Evolutionary conservation across 2,797 vertebrate genomes (phyloP).

Genomic region (Melanogrammus aeglefinus): DNA sequence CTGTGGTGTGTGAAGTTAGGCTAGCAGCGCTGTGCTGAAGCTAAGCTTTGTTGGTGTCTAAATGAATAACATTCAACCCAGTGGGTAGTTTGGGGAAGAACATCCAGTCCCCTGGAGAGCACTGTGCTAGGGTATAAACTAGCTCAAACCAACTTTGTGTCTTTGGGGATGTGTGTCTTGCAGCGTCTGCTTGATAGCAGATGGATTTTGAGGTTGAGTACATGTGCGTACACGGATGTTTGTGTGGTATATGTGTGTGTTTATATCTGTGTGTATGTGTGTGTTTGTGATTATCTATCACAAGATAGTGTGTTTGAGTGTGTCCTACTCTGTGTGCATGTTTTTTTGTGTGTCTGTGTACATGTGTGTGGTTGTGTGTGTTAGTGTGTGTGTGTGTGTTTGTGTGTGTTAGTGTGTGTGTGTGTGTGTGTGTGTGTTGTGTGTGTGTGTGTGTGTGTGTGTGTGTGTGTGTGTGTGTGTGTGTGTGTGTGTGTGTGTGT

Average conservation of each 20-base stretch:
- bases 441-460: neutral
- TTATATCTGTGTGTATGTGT: conserved; percentile 27
- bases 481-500: conserved; percentile 38
- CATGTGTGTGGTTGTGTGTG: conserved; percentile 53
- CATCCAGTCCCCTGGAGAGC: conserved; percentile 23
- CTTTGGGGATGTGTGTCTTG: neutral
- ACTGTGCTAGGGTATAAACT: conserved; percentile 63
- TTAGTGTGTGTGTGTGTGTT: conserved; percentile 44
- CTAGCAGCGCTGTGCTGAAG: neutral
- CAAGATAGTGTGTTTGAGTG: neutral
- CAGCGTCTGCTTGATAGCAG: neutral
- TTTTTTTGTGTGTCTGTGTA: conserved; percentile 26
- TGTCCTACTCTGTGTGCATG: conserved; percentile 12
- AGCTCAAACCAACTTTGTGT: neutral
- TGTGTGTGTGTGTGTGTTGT: neutral
- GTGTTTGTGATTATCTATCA: neutral
- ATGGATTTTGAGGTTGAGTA: neutral
- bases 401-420: neutral
- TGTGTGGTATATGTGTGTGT: conserved; percentile 22
- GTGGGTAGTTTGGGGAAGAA: conserved; percentile 36
- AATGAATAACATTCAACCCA: neutral
- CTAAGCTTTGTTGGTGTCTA: neutral
- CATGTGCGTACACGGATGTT: neutral
- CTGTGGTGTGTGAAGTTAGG: neutral
- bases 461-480: neutral